Percentiles rank a stretch among this genome's conserved stretches.
These are phyloP conservation scores for Chrysolina americana DNA, from an alignment of 2,888 invertebrate genomes.

Conservation along the genomic window DNA sequence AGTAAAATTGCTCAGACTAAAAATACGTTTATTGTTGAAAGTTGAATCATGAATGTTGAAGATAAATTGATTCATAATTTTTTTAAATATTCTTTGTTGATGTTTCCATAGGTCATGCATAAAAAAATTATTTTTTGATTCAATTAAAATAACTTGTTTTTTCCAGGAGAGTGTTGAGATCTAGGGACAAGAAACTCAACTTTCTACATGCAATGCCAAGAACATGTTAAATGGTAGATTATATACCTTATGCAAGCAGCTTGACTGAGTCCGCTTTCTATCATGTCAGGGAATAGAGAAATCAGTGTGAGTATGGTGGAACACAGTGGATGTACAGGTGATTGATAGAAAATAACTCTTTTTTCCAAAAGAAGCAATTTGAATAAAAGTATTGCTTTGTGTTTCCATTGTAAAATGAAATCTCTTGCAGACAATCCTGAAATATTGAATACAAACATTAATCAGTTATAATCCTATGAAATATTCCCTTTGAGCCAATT, in stretches of 20 bases:
- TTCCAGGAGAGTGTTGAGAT: too few relatives aligned
- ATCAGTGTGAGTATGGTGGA: slow-evolving; percentile 88
- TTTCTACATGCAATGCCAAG: too few relatives aligned
- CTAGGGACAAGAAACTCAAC: too few relatives aligned
- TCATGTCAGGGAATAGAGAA: slow-evolving; percentile 91
- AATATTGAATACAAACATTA: slow-evolving; percentile 57
- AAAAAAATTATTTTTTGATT: too few relatives aligned
- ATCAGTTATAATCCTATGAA: slow-evolving; percentile 11
- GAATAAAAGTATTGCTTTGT: slow-evolving; percentile 92
- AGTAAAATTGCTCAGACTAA: too few relatives aligned
- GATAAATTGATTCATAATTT: too few relatives aligned
- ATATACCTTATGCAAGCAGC: slow-evolving; percentile 86
- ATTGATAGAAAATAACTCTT: slow-evolving; percentile 91
- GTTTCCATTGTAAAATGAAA: slow-evolving; percentile 88
- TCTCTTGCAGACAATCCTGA: slow-evolving; percentile 87
- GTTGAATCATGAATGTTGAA: too few relatives aligned
- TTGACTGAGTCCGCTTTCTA: slow-evolving; percentile 87
- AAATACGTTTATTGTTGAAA: too few relatives aligned
- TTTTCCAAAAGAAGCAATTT: slow-evolving; percentile 92
- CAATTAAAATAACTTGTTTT: too few relatives aligned
- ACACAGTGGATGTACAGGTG: slow-evolving; percentile 92
- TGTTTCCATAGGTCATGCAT: too few relatives aligned
- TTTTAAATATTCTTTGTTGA: too few relatives aligned
- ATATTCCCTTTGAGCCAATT: too few relatives aligned
- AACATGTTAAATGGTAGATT: background rate